Base-by-base conservation (phyloP, 2,797 vertebrate genomes). In the Enteromius anoplus region DNA sequence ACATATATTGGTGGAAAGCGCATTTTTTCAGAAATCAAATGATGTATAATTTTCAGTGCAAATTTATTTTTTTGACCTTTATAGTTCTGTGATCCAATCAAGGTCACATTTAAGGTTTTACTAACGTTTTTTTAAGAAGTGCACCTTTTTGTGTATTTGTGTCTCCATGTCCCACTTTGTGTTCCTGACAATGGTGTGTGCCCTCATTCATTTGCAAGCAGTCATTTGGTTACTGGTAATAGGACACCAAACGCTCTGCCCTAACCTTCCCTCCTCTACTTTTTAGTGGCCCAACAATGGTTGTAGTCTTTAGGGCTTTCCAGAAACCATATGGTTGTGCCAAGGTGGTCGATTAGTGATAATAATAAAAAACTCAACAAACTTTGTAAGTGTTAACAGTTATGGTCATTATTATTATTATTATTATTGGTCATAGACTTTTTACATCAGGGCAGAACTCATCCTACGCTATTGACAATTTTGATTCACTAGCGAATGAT, bases 181-280 rank as follows among this genome's bases (percentile, higher is more conserved):
- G 68, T 60, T 75, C 49, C 69, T 80, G 55, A 42, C 75, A 82
- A 66, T 62, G 32, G 71, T 80, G 26, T 72, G 53, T 62, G 65
- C 69, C 45, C n/a, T 66, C 73, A 55, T 76, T 85, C 45, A 80
- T 66, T 49, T 85, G 81, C 81, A 84, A 51, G 45, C 69, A 84
- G 82, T 78, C 88, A 89, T 94, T 92, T 87, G 72, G 79, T 94
- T 92, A 87, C 92, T 91, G 81, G 90, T 91, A 92, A 93, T 84
- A 75, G 89, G 89, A 93, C 85, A 93, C 90, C 53, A 58, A 83
- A 76, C 70, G 82, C 85, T 85, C 85, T 84, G 86, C 89, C 85
- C 82, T 21, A 53, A 32, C 88, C 87, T 86, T 8, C 69, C 82
- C 58, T 72, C 47, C 75, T 87, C 78, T 85, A 77, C 80, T 17